phyloP scores from a whole-genome alignment of 2,888 invertebrate genomes.

The Nomada ruficornis region DNA sequence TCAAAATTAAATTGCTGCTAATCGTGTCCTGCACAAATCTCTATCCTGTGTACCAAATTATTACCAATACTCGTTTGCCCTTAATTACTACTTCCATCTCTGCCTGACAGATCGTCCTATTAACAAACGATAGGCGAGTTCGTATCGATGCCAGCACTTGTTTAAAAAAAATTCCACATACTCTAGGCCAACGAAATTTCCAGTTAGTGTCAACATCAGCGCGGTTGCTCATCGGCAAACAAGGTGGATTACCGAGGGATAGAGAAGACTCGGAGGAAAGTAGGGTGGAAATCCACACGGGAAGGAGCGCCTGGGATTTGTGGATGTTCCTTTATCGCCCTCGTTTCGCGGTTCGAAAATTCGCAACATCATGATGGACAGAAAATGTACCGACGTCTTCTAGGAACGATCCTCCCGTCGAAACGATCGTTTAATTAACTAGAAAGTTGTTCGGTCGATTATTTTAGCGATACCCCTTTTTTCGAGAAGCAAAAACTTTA shows the following conservation, averaged over 20 bases:
- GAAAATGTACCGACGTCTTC: background rate
- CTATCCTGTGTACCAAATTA: too few species aligned
- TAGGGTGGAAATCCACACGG: conserved; percentile 29
- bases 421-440: conserved; percentile 47
- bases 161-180: conserved; percentile 6
- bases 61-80: too few species aligned
- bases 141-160: background rate
- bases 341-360: conserved; percentile 30
- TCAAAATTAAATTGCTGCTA: too few species aligned
- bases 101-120: too few species aligned
- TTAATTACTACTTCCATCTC: too few species aligned
- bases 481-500: conserved; percentile 17
- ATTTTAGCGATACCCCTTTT: background rate
- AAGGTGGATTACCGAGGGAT: conserved; percentile 47
- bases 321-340: conserved; percentile 10
- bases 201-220: background rate
- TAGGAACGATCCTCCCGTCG: background rate
- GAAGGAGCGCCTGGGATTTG: background rate
- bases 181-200: background rate
- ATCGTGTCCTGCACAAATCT: too few species aligned
- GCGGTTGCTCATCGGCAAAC: conserved; percentile 22
- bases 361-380: background rate
- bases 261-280: conserved; percentile 8
- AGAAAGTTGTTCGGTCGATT: conserved; percentile 40
- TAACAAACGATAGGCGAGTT: background rate